phyloP scores from a whole-genome alignment of 2,888 invertebrate species.

The Caenorhabditis drosophilae region DNA sequence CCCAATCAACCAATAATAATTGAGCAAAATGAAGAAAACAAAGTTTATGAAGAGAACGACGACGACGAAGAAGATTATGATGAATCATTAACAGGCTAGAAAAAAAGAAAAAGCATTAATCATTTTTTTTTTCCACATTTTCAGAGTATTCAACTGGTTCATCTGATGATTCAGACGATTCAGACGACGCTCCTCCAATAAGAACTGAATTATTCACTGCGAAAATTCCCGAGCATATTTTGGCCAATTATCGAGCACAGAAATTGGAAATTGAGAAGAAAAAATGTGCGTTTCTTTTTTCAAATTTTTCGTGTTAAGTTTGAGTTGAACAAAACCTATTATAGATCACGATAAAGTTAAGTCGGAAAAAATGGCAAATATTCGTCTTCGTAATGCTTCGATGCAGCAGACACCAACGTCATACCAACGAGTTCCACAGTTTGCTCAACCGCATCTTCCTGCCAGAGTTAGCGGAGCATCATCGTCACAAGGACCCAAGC shows the following conservation, averaged over 20 bases:
- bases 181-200: too few species aligned
- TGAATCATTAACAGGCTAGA: too few species aligned
- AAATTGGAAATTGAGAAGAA: background rate
- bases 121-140: too few species aligned
- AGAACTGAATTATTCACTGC: too few species aligned
- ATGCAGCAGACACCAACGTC: background rate
- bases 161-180: background rate
- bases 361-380: background rate
- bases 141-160: too few species aligned
- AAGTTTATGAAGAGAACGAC: background rate
- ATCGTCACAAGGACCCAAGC: constrained; percentile 10
- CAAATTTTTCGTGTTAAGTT: too few species aligned
- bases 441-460: constrained; percentile 16
- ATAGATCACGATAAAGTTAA: background rate
- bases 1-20: too few species aligned
- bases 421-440: constrained; percentile 9
- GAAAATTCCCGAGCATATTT: background rate
- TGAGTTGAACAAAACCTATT: background rate
- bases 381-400: background rate
- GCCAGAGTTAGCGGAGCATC: constrained; percentile 7
- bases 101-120: too few species aligned
- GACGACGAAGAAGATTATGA: constrained; percentile 4
- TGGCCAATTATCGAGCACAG: background rate
- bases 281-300: background rate
- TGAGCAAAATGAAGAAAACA: background rate